These are phyloP conservation scores for Albula goreensis DNA, from an alignment of 2,113 vertebrate species.

Conservation along the genomic window DNA sequence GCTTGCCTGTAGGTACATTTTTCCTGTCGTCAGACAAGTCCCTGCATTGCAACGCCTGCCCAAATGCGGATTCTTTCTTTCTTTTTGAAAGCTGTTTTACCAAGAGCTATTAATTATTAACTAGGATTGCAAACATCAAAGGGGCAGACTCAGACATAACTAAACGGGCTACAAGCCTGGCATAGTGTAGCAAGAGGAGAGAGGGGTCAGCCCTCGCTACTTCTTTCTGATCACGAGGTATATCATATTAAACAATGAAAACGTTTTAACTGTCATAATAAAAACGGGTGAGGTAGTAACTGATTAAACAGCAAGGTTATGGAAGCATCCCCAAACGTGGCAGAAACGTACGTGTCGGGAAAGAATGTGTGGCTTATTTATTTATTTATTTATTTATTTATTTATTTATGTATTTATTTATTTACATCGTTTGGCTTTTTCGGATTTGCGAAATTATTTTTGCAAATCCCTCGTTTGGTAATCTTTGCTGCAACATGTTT, in stretches of 20 bases:
- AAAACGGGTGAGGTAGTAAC: background rate
- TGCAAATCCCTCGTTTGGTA: background rate
- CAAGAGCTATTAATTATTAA: conserved; percentile 69
- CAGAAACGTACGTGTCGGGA: too few relatives aligned
- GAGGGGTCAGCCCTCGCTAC: conserved; percentile 31
- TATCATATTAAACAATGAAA: conserved; percentile 27
- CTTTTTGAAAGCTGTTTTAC: conserved; percentile 65
- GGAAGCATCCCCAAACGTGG: background rate
- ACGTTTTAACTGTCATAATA: conserved; percentile 1
- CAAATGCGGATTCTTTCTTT: conserved; percentile 65
- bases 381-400: background rate
- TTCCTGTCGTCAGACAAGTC: conserved; percentile 69
- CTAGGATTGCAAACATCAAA: conserved; percentile 74
- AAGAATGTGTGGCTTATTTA: too few relatives aligned
- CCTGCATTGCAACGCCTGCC: conserved; percentile 62
- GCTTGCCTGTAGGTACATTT: conserved; percentile 67
- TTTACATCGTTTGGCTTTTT: background rate
- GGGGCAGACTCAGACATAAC: conserved; percentile 59
- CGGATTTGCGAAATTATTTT: background rate
- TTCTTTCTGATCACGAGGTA: conserved; percentile 30
- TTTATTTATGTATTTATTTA: background rate
- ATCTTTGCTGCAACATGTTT: background rate
- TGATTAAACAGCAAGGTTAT: background rate
- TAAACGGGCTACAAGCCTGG: conserved; percentile 53
- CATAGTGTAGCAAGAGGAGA: conserved; percentile 51